Evolutionary conservation across 53 echinoderm and acorn worm species (phyloP).

Genomic region (Holothuria scabra): DNA sequence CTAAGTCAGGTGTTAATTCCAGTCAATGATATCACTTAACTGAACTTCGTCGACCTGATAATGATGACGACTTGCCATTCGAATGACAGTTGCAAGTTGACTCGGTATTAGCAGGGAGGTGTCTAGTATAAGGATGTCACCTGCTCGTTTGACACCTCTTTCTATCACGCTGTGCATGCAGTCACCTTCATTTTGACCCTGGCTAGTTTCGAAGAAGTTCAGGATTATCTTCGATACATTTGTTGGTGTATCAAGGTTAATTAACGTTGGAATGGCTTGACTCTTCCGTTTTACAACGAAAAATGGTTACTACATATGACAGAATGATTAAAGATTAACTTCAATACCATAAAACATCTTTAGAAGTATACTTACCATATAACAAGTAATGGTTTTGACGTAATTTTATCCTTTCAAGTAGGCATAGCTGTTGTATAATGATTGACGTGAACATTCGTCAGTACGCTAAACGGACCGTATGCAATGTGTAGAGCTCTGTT

Average conservation of each 20-base stretch:
- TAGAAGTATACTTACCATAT: no score
- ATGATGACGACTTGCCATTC: slow-evolving; percentile 29
- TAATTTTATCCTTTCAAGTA: no score
- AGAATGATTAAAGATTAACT: no score
- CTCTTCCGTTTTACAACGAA: no score
- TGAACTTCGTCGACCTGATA: slow-evolving; percentile 41
- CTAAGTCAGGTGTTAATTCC: slow-evolving; percentile 40
- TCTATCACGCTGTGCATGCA: slow-evolving; percentile 71
- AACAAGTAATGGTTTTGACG: no score
- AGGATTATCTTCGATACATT: slow-evolving; percentile 24
- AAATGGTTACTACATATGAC: no score
- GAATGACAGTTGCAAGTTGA: slow-evolving; percentile 56
- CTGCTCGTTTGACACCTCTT: slow-evolving; percentile 46
- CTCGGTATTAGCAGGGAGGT: no score
- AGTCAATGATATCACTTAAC: slow-evolving; percentile 50
- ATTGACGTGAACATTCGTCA: no score
- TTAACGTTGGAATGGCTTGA: slow-evolving; percentile 71
- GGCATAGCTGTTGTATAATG: no score
- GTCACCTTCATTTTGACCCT: slow-evolving; percentile 70
- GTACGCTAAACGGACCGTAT: no score
- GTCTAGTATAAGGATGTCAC: slow-evolving; percentile 66
- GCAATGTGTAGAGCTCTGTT: no score
- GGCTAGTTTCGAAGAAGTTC: slow-evolving; percentile 62
- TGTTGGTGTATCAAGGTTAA: slow-evolving; percentile 30
- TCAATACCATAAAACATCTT: no score